These are phyloP conservation scores for Tiliacea citrago DNA, from an alignment of 2,888 invertebrate species.

Conservation along the genomic window DNA sequence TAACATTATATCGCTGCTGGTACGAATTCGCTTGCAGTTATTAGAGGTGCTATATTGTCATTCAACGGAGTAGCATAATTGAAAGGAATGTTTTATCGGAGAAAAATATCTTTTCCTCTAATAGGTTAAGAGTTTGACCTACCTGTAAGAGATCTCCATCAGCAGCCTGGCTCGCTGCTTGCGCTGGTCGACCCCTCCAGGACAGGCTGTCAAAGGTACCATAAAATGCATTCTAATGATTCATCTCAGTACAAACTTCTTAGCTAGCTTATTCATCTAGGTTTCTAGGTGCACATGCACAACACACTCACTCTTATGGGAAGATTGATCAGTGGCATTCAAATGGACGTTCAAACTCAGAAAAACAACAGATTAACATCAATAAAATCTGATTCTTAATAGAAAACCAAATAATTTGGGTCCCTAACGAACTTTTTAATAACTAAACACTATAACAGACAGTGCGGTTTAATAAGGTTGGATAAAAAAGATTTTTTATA, in stretches of 20 bases:
- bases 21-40: conserved; percentile 48
- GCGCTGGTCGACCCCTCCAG: conserved; percentile 37
- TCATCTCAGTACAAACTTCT: conserved; percentile 44
- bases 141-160: conserved; percentile 50
- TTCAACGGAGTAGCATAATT: background rate
- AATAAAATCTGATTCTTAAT: conserved; percentile 3
- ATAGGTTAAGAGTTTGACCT: conserved; percentile 45
- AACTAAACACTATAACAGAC: background rate
- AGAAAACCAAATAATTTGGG: background rate
- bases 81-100: background rate
- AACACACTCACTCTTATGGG: conserved; percentile 16
- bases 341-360: background rate
- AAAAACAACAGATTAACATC: background rate
- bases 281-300: background rate
- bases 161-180: conserved; percentile 6
- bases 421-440: background rate
- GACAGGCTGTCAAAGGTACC: conserved; percentile 76
- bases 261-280: conserved; percentile 20
- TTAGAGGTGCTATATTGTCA: conserved; percentile 5
- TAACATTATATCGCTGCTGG: conserved; percentile 46
- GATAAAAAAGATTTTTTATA: background rate
- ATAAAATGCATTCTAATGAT: conserved; percentile 75
- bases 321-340: conserved; percentile 35
- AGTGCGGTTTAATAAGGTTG: background rate
- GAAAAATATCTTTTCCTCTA: background rate